Conservation (phyloP, 1,140 invertebrate genomes). For the Thalassaphorura encarpata region DNA sequence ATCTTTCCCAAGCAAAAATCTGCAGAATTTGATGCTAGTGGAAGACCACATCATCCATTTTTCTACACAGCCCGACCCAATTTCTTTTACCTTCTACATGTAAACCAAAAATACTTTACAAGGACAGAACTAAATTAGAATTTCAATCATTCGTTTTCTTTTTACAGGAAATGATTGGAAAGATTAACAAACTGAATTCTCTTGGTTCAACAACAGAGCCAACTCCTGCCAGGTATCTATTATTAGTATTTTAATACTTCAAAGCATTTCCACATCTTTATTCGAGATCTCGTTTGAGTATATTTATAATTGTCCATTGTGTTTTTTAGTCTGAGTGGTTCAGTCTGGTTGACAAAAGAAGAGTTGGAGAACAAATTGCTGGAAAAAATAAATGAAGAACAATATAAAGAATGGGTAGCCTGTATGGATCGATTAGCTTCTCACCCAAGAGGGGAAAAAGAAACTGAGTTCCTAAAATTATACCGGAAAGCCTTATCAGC, state of each 20-base stretch:
- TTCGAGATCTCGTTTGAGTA: too few relatives aligned
- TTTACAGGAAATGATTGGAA: constrained; percentile 18
- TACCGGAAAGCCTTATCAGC: constrained; percentile 49
- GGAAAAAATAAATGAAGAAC: constrained; percentile 56
- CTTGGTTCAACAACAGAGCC: neutral
- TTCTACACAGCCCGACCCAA: constrained; percentile 82
- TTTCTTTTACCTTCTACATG: constrained; percentile 71
- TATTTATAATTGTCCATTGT: too few relatives aligned
- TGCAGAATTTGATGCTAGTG: constrained; percentile 79
- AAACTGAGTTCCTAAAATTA: constrained; percentile 56
- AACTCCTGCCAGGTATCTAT: too few relatives aligned
- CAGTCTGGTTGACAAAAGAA: constrained; percentile 56
- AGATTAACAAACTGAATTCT: constrained; percentile 17
- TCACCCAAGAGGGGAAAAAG: constrained; percentile 51
- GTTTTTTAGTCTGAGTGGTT: constrained; percentile 41
- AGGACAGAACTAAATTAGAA: neutral
- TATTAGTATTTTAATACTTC: too few relatives aligned
- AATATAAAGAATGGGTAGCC: constrained; percentile 62
- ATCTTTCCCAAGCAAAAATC: constrained; percentile 74
- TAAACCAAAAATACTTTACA: constrained; percentile 38
- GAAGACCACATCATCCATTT: constrained; percentile 73
- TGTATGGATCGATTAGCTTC: constrained; percentile 57
- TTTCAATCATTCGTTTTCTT: neutral
- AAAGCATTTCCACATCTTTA: too few relatives aligned
- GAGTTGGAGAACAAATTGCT: constrained; percentile 55